Base-by-base conservation (phyloP, 2,113 vertebrate species). In the Prolemur simus region DNA sequence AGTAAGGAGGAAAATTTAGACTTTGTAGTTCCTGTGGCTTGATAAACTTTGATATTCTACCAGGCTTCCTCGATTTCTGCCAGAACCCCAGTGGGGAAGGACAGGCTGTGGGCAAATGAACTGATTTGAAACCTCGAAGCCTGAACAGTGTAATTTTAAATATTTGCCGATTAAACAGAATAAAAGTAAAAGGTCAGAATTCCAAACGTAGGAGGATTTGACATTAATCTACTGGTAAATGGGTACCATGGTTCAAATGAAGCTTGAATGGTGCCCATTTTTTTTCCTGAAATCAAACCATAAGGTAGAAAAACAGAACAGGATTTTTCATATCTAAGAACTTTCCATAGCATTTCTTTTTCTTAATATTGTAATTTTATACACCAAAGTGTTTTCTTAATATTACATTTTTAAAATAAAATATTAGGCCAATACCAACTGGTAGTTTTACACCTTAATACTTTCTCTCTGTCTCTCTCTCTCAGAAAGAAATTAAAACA, bases 101-200 rank as follows among this genome's bases (percentile, higher is more conserved):
- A 45, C 14, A 78, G 32, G 6, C 49, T 82, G 2, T 3, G 80
- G 91, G 45, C 49, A 82, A 56, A 64, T 47, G 29, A 85, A 73
- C 56, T 86, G n/a, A 78, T 93, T 18, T 93, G 77, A 91, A 88
- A 86, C 23, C 12, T 76, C 89, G 81, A 96, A 80, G 45, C 60
- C 60, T 89, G 87, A 87, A 54, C 8, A n/a, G 27, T 84, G 8
- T 91, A 91, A 74, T 80, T 85, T 47, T 23, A 88, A 94, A 93
- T 90, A 94, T 95, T 91, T 96, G 27, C 52, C 18, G 17, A 83
- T 94, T 80, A 91, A 96, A 93, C 29, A 64, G 96, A 97, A 49
- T 73, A 58, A 87, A 92, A 78, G 4, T 34, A 85, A 96, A 96
- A 94, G 83, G 74, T 86, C 83, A 84, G 78, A 82, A 52, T 89